Percentiles rank a stretch among this genome's conserved stretches.
These are phyloP conservation scores for Muntiacus reevesi DNA, from an alignment of 2,113 vertebrate genomes.

Conservation along the genomic window DNA sequence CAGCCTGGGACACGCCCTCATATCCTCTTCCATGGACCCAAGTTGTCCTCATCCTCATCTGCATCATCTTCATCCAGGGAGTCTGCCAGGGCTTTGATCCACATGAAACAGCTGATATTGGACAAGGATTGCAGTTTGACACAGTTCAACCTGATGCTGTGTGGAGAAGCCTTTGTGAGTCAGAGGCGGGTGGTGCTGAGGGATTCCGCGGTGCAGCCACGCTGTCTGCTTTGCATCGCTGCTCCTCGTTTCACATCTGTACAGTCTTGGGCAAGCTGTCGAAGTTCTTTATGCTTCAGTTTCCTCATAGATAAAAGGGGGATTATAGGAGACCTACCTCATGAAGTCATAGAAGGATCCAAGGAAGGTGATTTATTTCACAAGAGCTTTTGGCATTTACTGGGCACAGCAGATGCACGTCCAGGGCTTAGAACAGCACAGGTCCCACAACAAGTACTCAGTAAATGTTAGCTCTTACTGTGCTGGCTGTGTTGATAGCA, in stretches of 20 bases:
- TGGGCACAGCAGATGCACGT: rapidly evolving
- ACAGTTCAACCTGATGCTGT: rapidly evolving
- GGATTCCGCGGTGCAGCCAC: rapidly evolving
- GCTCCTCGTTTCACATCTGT: background rate
- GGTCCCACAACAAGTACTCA: background rate
- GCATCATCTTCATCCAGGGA: background rate
- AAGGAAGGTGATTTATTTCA: background rate
- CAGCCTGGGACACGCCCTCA: background rate
- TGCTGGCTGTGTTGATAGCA: rapidly evolving
- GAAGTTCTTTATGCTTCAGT: background rate
- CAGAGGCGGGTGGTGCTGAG: background rate
- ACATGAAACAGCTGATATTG: rapidly evolving
- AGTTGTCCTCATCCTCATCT: background rate
- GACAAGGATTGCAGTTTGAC: rapidly evolving
- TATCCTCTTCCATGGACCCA: background rate
- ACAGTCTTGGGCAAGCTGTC: background rate
- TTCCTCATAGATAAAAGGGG: background rate
- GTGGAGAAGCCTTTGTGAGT: rapidly evolving
- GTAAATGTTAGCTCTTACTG: background rate
- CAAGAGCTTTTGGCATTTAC: rapidly evolving
- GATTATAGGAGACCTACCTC: background rate
- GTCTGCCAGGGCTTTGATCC: rapidly evolving
- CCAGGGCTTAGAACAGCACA: background rate
- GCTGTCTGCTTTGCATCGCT: background rate
- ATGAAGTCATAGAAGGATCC: background rate